Evolutionary conservation across 2,113 vertebrate genomes (phyloP).

Genomic region (Salminus brasiliensis): DNA sequence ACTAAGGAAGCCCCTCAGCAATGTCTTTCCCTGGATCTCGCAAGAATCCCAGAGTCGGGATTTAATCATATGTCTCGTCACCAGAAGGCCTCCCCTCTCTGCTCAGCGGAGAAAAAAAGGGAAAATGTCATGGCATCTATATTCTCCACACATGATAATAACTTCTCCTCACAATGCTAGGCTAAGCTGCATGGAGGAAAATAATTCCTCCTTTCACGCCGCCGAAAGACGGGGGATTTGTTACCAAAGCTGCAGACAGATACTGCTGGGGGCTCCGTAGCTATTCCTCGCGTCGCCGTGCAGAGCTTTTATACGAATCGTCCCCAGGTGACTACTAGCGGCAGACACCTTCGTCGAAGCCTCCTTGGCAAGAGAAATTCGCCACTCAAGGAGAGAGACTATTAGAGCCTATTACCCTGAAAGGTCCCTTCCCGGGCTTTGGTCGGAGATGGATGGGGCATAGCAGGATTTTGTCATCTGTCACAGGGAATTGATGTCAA

Average conservation of each 20-base stretch:
- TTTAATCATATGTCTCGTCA: slow-evolving; percentile 39
- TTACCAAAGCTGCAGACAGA: slow-evolving; percentile 60
- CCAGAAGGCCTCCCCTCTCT: not conserved
- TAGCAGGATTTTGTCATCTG: slow-evolving; percentile 56
- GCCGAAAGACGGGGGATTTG: slow-evolving; percentile 63
- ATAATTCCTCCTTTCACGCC: slow-evolving; percentile 61
- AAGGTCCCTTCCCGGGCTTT: slow-evolving; percentile 32
- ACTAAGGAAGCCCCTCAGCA: slow-evolving; percentile 28
- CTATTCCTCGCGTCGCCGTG: slow-evolving; percentile 55
- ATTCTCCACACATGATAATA: slow-evolving; percentile 51
- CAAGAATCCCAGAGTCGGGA: slow-evolving; percentile 31
- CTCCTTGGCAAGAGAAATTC: slow-evolving; percentile 43
- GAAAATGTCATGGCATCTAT: slow-evolving; percentile 39
- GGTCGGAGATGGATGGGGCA: slow-evolving; percentile 32
- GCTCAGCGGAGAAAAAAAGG: slow-evolving; percentile 1
- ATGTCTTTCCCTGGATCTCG: slow-evolving; percentile 28
- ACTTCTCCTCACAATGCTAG: slow-evolving; percentile 49
- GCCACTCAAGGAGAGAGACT: slow-evolving; percentile 36
- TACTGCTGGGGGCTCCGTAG: slow-evolving; percentile 61
- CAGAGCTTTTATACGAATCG: slow-evolving; percentile 57
- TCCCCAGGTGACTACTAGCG: slow-evolving; percentile 42
- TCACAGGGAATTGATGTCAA: slow-evolving; percentile 54
- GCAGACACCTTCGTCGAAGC: slow-evolving; percentile 33
- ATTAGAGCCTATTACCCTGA: slow-evolving; percentile 49
- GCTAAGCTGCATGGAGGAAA: slow-evolving; percentile 67